Percentiles rank a stretch among this genome's conserved stretches.
Evolutionary conservation across 2,113 vertebrate species (phyloP).

Genomic region (Corydoras maculifer): DNA sequence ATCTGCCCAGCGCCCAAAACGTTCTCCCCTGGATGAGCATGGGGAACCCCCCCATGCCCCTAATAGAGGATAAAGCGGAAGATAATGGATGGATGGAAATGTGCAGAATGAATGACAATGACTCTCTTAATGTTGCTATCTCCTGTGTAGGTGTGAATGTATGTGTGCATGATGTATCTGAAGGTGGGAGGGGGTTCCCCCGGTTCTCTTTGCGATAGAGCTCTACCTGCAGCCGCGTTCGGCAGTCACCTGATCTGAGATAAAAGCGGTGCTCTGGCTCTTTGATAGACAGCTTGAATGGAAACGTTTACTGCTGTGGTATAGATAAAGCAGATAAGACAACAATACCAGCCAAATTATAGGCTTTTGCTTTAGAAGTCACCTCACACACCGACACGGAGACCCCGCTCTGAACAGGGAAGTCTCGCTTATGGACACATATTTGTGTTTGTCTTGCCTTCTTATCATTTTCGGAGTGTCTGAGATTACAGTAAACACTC

Average conservation of each 20-base stretch:
- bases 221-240: constrained; percentile 44
- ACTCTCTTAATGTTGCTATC: no score
- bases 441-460: not conserved
- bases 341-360: constrained; percentile 43
- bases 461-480: not conserved
- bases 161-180: not conserved
- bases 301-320: constrained; percentile 35
- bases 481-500: not conserved
- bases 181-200: constrained; percentile 24
- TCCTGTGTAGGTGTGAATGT: not conserved
- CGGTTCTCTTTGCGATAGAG: constrained; percentile 37
- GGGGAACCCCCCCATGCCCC: no score
- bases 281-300: constrained; percentile 32
- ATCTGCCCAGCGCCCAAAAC: no score
- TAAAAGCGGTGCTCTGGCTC: constrained; percentile 58
- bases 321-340: constrained; percentile 43
- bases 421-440: not conserved
- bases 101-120: no score
- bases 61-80: no score
- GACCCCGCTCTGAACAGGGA: not conserved
- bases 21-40: no score
- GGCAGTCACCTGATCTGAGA: constrained; percentile 62
- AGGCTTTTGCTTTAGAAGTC: constrained; percentile 32
- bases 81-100: no score
- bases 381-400: constrained; percentile 14